Conservation (phyloP, 2,113 vertebrate species). For the Meriones unguiculatus region DNA sequence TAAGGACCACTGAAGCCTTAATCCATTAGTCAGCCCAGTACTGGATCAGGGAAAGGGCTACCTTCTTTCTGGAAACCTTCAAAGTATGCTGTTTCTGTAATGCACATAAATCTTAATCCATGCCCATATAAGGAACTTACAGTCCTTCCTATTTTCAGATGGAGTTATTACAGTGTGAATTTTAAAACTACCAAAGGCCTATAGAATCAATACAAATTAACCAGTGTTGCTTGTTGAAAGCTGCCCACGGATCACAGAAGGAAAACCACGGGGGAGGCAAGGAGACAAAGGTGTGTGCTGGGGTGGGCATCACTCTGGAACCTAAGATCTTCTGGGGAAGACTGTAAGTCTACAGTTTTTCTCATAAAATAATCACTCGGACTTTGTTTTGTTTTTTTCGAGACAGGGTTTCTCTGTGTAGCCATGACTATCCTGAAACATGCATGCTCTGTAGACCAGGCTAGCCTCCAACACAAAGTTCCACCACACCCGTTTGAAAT, state of each 20-base stretch:
- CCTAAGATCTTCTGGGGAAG: neutral
- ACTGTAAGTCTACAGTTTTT: neutral
- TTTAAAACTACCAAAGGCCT: conserved; percentile 15
- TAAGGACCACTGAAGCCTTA: no score
- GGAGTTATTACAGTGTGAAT: neutral
- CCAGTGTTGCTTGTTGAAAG: neutral
- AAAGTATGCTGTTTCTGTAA: neutral
- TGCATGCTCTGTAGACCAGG: neutral
- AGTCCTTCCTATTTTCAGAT: conserved; percentile 34
- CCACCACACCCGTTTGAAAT: neutral
- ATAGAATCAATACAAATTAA: neutral
- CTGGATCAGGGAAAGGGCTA: neutral
- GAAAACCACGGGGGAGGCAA: neutral
- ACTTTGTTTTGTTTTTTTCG: neutral
- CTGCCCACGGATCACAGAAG: neutral
- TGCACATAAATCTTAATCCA: conserved; percentile 49
- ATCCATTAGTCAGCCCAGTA: neutral
- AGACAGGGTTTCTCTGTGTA: neutral
- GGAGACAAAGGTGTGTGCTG: neutral
- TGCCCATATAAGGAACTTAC: conserved; percentile 4
- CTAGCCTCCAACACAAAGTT: neutral
- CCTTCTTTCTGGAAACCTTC: neutral
- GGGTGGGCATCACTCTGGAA: neutral
- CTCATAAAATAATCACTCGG: neutral
- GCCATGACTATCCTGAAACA: neutral